phyloP scores from a whole-genome alignment of 2,113 vertebrate genomes.

The Alexandromys fortis region DNA sequence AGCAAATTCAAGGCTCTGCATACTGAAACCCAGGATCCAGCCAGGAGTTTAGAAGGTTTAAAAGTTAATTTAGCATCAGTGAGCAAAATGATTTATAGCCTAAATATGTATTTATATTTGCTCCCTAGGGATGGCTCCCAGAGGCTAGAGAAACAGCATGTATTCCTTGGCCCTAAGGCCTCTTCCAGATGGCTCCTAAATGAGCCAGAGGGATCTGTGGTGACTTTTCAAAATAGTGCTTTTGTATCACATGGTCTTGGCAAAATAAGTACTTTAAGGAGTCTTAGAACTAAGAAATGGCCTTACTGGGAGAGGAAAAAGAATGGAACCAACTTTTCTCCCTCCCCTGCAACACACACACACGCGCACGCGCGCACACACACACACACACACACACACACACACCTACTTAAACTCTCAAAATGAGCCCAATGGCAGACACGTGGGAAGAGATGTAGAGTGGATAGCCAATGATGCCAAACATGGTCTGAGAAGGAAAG shows the following conservation, averaged over 20 bases:
- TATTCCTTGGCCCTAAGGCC: neutral
- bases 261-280: constrained; percentile 44
- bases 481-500: neutral
- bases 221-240: constrained; percentile 57
- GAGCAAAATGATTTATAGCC: constrained; percentile 52
- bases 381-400: neutral
- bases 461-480: neutral
- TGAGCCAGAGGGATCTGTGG: constrained; percentile 35
- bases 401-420: neutral
- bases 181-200: constrained; percentile 71
- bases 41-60: constrained; percentile 59
- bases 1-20: constrained; percentile 1
- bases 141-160: constrained; percentile 19
- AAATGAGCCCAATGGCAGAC: neutral
- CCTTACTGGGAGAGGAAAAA: neutral
- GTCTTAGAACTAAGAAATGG: constrained; percentile 12
- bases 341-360: too few relatives aligned
- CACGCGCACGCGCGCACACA: too few relatives aligned
- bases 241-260: constrained; percentile 9
- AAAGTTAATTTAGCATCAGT: constrained; percentile 72
- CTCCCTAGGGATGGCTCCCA: constrained; percentile 41
- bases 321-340: neutral
- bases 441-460: neutral
- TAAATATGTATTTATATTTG: neutral
- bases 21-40: constrained; percentile 44